Evolutionary conservation across 2,888 invertebrate genomes (phyloP), one percentile per base, ranked within the genome.

Genomic region (Lissonota sp.): DNA sequence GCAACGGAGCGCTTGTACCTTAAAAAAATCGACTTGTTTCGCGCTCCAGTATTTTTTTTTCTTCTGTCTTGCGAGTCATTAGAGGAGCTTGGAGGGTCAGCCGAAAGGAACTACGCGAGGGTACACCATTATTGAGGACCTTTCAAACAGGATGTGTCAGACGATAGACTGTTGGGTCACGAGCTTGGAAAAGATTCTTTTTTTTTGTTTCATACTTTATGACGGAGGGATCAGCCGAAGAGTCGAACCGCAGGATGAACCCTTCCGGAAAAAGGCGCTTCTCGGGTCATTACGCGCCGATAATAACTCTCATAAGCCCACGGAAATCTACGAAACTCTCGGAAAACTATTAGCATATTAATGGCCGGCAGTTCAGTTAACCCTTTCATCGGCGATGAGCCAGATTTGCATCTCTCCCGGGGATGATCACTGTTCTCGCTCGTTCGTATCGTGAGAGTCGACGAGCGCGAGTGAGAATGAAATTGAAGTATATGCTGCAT

Each of bases 341-440:
- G 88, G 75, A 91, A 91, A 92, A 91, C 92, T 92, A 92, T 92
- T 92, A 92, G 92, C 92, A 92, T 92, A 92, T 92, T 92, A 92
- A 92, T 92, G 91, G 91, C 88, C 88, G 92, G 91, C 91, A 91
- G 92, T 90, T 88, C 88, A 91, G 91, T 92, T 92, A 92, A 92
- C 92, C 92, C 92, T 92, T 92, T 92, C 92, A 92, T 92, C 91
- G 91, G 89, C 89, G 89, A 88, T 87, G 53, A 88, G 88, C 86
- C 90, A 90, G 91, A 92, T 92, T 92, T 92, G 92, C 92, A 92
- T 92, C 89, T 89, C 89, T 80, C 76, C 44, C 76, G 49, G 72
- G 76, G 75, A 75, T 64, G 26, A 78, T 69, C 81, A 86, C 79
- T 83, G 84, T 84, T 63, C 71, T 60, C 66, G 79, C 46, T 66